Conservation (phyloP, 2,797 vertebrate species). For the Oreonectes daqikongensis region DNA sequence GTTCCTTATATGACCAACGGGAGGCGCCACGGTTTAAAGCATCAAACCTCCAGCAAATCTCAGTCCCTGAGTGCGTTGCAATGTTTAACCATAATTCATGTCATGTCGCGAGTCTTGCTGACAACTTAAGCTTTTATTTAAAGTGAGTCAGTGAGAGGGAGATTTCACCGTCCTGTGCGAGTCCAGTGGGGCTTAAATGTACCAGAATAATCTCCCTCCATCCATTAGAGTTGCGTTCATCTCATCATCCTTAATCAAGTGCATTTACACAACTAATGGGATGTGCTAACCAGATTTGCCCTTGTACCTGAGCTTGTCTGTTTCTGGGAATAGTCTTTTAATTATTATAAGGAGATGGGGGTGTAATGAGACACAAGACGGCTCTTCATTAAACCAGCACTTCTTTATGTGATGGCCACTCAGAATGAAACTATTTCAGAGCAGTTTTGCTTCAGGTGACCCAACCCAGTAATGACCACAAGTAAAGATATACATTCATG, state of each 20-base stretch:
- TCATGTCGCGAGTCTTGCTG: not conserved
- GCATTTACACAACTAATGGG: constrained; percentile 57
- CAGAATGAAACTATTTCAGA: not conserved
- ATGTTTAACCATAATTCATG: not conserved
- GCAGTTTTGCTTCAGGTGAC: constrained; percentile 4
- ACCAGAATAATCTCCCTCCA: constrained; percentile 13
- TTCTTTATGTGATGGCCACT: not conserved
- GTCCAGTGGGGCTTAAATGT: constrained; percentile 6
- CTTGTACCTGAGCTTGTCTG: constrained; percentile 48
- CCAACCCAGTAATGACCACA: no score
- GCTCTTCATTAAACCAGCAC: not conserved
- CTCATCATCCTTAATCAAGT: constrained; percentile 66
- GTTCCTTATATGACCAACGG: not conserved
- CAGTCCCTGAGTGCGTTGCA: not conserved
- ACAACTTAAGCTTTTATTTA: not conserved
- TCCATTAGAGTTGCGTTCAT: constrained; percentile 2
- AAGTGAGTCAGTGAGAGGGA: not conserved
- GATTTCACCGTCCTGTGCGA: not conserved
- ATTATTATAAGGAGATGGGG: constrained; percentile 14
- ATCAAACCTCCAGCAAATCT: not conserved
- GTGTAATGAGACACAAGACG: constrained; percentile 22
- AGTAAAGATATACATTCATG: no score
- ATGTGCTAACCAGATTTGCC: constrained; percentile 60
- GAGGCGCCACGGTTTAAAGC: not conserved
- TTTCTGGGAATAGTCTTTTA: constrained; percentile 33